phyloP scores from a whole-genome alignment of 1,140 invertebrate genomes.

The Drosophila suzukii region DNA sequence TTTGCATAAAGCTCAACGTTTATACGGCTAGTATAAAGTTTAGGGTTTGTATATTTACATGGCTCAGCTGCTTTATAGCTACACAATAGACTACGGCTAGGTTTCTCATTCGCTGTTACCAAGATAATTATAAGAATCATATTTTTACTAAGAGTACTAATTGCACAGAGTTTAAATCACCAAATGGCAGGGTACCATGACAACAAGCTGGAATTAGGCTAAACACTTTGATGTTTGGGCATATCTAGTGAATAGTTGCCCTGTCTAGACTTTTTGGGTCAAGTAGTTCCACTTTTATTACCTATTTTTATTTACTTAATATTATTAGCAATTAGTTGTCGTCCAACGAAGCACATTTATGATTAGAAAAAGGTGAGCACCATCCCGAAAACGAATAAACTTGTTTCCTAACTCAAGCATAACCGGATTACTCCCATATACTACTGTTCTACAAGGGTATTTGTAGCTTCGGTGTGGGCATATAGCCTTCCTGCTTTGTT shows the following conservation, averaged over 20 bases:
- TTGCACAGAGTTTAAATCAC: constrained; percentile 3
- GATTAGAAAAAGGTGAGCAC: not conserved
- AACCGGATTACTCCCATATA: not conserved
- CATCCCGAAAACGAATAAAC: not conserved
- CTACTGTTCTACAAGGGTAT: not conserved
- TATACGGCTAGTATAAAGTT: constrained; percentile 6
- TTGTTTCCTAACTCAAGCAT: constrained; percentile 1
- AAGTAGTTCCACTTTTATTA: not conserved
- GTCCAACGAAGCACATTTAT: not conserved
- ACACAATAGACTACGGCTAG: constrained; percentile 4
- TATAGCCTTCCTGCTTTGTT: constrained; percentile 3
- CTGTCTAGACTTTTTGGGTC: too few species aligned
- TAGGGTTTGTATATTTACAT: constrained; percentile 31
- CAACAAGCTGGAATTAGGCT: not conserved
- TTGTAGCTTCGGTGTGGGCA: not conserved
- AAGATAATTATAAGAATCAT: constrained; percentile 12
- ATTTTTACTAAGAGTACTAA: not conserved
- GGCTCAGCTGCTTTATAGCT: constrained; percentile 13
- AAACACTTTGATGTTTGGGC: not conserved
- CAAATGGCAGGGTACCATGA: not conserved
- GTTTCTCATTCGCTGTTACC: not conserved
- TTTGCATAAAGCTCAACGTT: constrained; percentile 17
- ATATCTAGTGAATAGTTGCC: too few species aligned
- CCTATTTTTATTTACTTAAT: not conserved
- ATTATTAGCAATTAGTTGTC: not conserved